phyloP scores from a whole-genome alignment of 2,797 vertebrate species.

The Manis crassicaudata region DNA sequence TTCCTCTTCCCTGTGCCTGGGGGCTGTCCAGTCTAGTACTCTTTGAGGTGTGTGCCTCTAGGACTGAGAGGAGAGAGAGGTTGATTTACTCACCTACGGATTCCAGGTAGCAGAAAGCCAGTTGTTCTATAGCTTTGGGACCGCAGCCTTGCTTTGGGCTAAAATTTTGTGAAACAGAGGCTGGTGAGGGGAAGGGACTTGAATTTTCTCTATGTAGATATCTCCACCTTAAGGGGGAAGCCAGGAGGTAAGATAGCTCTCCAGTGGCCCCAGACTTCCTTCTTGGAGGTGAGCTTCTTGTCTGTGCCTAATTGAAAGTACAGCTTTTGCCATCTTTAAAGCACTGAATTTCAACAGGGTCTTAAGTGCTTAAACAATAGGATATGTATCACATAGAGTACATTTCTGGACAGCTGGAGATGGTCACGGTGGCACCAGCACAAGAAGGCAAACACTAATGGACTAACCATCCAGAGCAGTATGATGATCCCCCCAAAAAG shows the following conservation, averaged over 20 bases:
- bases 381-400: not conserved
- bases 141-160: not conserved
- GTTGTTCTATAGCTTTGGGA: not conserved
- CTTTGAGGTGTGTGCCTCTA: not conserved
- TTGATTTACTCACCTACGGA: not conserved
- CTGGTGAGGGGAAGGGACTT: not conserved
- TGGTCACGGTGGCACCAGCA: not conserved
- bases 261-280: not conserved
- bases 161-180: conserved; percentile 3
- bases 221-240: not conserved
- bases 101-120: conserved; percentile 5
- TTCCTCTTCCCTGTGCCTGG: not conserved
- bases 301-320: no score
- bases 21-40: not conserved
- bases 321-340: no score
- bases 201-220: not conserved
- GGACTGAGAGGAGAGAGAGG: not conserved
- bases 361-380: not conserved
- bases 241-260: not conserved
- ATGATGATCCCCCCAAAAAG: not conserved
- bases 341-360: no score
- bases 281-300: no score
- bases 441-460: not conserved
- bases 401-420: conserved; percentile 26
- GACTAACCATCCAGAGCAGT: conserved; percentile 2